Evolutionary conservation across 2,888 invertebrate species (phyloP), one percentile per base, ranked within the genome.

Genomic region (Ischnura elegans): DNA sequence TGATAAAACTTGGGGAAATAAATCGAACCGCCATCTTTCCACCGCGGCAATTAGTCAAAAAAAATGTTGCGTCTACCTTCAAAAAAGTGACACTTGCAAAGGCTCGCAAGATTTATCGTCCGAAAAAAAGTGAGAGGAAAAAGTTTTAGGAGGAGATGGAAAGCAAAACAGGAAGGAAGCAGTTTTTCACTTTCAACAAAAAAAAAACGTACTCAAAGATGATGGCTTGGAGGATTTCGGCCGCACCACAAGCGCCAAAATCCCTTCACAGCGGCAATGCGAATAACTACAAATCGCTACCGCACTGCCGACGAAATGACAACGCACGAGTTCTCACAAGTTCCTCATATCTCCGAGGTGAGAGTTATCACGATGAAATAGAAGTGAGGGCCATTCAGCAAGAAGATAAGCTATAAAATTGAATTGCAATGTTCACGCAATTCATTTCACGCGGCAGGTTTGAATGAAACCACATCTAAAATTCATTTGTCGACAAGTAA

Each of bases 61-160:
- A 76, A 76, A 76, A n/a, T n/a, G 76, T 76, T 76, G 76, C 76
- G 29, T 36, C 76, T 76, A 29, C 76, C 36, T 76, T 76, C 76
- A 76, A 76, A 76, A 76, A 76, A 76, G 76, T 76, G 76, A 76
- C 76, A 76, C 76, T 76, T 76, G 76, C 76, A 76, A 76, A 76
- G 76, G 76, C 76, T 36, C n/a, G 76, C 76, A 36, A 76, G 76
- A 76, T 76, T 76, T 76, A 76, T 76, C 76, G 76, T 29, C 36
- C 76, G 76, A 76, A 76, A 76, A 51, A 61, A 76, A 36, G 76
- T 10, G 76, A n/a, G n/a, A n/a, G n/a, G n/a, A n/a, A 76, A 76
- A 76, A 76, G 36, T 8, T 76, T 76, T 76, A 36, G 29, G 36
- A 36, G 36, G 76, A 76, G 76, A 76, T 76, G 76, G 76, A 76